Percentiles rank a stretch among this genome's conserved stretches.
Evolutionary conservation across 2,113 vertebrate species (phyloP).

Genomic region (Aplodontia rufa): DNA sequence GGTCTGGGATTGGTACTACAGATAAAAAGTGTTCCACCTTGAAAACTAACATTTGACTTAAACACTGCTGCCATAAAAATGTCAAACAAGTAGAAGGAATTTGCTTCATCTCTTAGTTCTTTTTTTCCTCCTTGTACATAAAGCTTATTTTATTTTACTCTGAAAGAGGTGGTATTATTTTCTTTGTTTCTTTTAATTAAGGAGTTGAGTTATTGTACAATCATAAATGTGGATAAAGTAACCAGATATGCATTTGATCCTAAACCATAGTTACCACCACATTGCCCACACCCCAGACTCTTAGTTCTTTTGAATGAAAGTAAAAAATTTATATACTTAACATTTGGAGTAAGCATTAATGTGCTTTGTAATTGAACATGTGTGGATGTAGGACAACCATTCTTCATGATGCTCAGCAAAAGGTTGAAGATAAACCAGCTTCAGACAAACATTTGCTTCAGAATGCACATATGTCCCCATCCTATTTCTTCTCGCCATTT

Average conservation of each 20-base stretch:
- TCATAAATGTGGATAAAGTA: no score
- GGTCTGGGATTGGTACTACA: neutral
- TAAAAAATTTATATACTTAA: neutral
- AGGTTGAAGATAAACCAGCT: neutral
- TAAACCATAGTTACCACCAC: no score
- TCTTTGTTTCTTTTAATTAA: no score
- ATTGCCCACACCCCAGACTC: no score
- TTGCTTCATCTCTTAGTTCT: neutral
- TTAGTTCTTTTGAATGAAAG: neutral
- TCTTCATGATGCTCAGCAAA: neutral
- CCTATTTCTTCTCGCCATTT: neutral
- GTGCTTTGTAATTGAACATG: neutral
- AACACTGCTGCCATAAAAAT: neutral
- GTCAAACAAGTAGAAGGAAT: neutral
- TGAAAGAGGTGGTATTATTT: neutral
- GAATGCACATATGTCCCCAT: neutral
- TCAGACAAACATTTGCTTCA: neutral
- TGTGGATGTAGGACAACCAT: neutral
- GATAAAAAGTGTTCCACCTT: neutral
- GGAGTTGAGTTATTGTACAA: no score
- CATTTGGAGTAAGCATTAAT: neutral
- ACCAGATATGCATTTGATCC: no score
- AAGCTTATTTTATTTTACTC: constrained; percentile 9
- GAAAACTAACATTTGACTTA: neutral
- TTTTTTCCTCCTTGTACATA: neutral